Conservation (phyloP, 2,113 vertebrate species). For the Brachirus orientalis region DNA sequence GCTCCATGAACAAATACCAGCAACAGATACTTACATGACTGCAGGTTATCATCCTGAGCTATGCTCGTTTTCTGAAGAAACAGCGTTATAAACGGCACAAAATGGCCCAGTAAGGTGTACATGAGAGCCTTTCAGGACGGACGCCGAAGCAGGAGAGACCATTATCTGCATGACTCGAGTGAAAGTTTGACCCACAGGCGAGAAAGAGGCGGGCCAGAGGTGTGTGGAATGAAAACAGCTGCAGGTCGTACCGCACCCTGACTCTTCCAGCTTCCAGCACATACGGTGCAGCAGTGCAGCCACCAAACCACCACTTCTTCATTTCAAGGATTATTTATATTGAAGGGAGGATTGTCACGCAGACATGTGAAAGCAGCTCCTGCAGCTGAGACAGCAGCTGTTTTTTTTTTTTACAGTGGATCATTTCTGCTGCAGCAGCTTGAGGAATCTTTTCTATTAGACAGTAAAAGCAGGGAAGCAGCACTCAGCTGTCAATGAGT, state of each 20-base stretch:
- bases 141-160: background rate
- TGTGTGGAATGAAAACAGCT: conserved; percentile 11
- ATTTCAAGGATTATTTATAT: conserved; percentile 56
- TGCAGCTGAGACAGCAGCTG: conserved; percentile 66
- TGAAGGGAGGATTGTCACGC: conserved; percentile 16
- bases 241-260: conserved; percentile 18
- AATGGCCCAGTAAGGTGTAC: conserved; percentile 69
- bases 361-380: conserved; percentile 36
- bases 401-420: conserved; percentile 11
- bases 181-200: conserved; percentile 8
- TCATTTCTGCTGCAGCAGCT: background rate
- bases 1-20: background rate
- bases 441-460: conserved; percentile 12
- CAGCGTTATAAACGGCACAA: conserved; percentile 66
- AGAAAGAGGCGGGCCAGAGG: background rate
- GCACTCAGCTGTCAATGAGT: conserved; percentile 61
- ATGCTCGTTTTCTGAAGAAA: conserved; percentile 66
- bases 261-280: background rate
- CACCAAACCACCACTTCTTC: conserved; percentile 17
- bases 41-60: conserved; percentile 50
- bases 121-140: conserved; percentile 46
- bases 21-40: conserved; percentile 65
- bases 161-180: conserved; percentile 8
- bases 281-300: conserved; percentile 7
- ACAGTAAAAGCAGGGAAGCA: conserved; percentile 30